Conservation (phyloP, 2,113 vertebrate genomes). For the Chloroceryle aenea region DNA sequence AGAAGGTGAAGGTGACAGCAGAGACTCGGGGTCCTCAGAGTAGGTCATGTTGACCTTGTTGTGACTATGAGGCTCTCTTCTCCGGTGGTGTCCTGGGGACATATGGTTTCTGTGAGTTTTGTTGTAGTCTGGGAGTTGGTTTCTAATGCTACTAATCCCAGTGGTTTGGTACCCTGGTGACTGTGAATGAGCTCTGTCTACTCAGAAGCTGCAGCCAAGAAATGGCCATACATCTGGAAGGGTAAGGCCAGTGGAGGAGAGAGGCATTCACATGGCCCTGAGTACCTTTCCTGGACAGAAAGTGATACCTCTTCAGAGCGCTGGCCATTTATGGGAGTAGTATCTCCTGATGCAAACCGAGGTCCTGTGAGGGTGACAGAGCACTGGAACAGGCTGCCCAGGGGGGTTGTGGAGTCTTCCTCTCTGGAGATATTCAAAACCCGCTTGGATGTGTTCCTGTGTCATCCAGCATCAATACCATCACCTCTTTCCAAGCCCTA, state of each 20-base stretch:
- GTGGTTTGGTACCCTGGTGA: not conserved
- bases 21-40: rapidly evolving
- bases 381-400: too few relatives aligned
- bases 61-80: not conserved
- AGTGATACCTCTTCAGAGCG: rapidly evolving
- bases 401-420: too few relatives aligned
- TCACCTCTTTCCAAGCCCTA: not conserved
- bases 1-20: not conserved
- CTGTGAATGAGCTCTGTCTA: not conserved
- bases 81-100: not conserved
- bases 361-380: too few relatives aligned
- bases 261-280: not conserved
- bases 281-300: not conserved
- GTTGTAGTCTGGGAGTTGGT: not conserved
- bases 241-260: not conserved
- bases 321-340: not conserved
- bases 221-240: not conserved
- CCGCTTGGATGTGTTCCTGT: too few relatives aligned
- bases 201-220: not conserved
- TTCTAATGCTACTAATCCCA: not conserved
- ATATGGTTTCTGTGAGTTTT: not conserved
- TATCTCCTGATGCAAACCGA: not conserved
- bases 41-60: not conserved
- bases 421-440: too few relatives aligned
- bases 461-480: not conserved